A percentile compares a stretch with the other conserved stretches of the same genome.
These are phyloP conservation scores for Hylyphantes graminicola DNA, from an alignment of 1,140 invertebrate genomes.

Conservation along the genomic window DNA sequence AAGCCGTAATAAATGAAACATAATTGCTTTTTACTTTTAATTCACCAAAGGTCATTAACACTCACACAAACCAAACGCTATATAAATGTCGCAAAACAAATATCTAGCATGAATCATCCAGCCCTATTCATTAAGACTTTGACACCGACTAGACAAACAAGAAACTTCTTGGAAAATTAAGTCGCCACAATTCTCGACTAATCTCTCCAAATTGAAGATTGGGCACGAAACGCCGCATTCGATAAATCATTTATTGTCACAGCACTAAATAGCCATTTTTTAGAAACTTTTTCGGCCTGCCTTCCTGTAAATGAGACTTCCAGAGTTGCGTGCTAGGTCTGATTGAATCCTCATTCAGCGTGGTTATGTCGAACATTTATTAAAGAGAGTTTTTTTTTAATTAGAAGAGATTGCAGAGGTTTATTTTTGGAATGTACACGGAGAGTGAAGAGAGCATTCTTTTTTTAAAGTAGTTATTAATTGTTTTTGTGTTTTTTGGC, in stretches of 20 bases:
- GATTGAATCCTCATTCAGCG: slow-evolving; percentile 20
- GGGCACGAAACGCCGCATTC: background rate
- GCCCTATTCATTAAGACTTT: slow-evolving; percentile 11
- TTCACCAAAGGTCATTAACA: slow-evolving; percentile 1
- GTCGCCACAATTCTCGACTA: background rate
- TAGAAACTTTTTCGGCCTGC: background rate
- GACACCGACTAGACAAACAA: slow-evolving; percentile 41
- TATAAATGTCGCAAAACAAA: too few species aligned
- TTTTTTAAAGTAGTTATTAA: too few species aligned
- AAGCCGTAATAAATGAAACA: too few species aligned
- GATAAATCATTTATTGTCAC: slow-evolving; percentile 50
- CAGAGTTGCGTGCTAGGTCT: slow-evolving; percentile 9
- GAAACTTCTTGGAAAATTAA: slow-evolving; percentile 27
- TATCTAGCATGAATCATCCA: slow-evolving; percentile 3
- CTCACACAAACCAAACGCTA: background rate
- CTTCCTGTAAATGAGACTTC: background rate
- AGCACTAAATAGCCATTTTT: slow-evolving; percentile 27
- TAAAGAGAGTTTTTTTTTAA: background rate
- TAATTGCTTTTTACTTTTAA: too few species aligned
- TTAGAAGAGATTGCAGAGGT: too few species aligned
- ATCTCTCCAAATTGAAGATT: slow-evolving; percentile 18
- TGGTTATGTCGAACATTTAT: background rate
- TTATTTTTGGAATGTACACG: too few species aligned
- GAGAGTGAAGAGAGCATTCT: too few species aligned
- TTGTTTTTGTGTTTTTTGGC: too few species aligned